phyloP scores from a whole-genome alignment of 2,888 invertebrate genomes.

The Linnaemya tessellans region DNA sequence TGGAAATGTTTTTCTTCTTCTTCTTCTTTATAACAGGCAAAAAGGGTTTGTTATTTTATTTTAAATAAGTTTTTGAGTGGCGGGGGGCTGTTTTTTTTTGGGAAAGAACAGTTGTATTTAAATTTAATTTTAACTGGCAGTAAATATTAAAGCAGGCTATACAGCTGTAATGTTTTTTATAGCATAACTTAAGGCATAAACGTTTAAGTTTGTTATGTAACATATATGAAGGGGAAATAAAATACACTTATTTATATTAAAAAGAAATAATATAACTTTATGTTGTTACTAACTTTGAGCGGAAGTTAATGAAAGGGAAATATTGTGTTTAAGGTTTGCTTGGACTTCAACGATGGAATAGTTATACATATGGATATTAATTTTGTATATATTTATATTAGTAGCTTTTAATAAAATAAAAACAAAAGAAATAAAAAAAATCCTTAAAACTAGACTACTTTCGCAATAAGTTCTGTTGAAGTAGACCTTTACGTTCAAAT shows the following conservation, averaged over 20 bases:
- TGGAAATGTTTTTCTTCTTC: neutral
- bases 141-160: constrained; percentile 37
- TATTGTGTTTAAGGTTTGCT: neutral
- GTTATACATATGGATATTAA: too few relatives aligned
- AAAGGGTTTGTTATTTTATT: constrained; percentile 34
- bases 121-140: constrained; percentile 45
- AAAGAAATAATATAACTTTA: neutral
- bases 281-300: neutral
- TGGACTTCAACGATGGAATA: neutral
- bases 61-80: neutral
- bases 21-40: neutral
- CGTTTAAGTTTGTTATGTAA: constrained; percentile 7
- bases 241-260: neutral
- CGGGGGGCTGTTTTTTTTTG: neutral
- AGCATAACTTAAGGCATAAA: constrained; percentile 1
- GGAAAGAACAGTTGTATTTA: constrained; percentile 20
- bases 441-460: too few relatives aligned
- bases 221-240: neutral
- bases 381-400: too few relatives aligned
- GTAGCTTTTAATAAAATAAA: too few relatives aligned
- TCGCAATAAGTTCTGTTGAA: too few relatives aligned
- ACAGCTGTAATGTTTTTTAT: neutral
- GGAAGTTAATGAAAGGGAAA: neutral
- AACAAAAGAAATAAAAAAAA: too few relatives aligned
- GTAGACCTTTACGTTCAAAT: too few relatives aligned